A percentile compares a stretch with the other conserved stretches of the same genome.
These are phyloP conservation scores for Galerucella pusilla DNA, from an alignment of 2,888 invertebrate species.

Conservation along the genomic window DNA sequence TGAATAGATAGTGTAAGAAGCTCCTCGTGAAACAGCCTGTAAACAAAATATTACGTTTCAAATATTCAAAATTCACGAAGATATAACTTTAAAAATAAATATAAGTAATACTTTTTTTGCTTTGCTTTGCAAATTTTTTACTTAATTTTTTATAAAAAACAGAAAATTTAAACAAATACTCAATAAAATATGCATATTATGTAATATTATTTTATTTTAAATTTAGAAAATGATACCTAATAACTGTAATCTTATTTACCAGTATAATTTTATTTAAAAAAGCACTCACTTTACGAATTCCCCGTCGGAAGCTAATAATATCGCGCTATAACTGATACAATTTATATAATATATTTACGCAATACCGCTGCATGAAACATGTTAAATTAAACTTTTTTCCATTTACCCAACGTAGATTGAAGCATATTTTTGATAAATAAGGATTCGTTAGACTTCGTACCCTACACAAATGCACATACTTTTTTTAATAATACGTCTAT, in stretches of 20 bases:
- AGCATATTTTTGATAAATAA: slow-evolving; percentile 3
- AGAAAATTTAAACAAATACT: too few relatives aligned
- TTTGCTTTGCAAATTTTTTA: too few relatives aligned
- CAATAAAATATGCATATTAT: too few relatives aligned
- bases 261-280: slow-evolving; percentile 10
- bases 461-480: not conserved
- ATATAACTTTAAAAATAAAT: too few relatives aligned
- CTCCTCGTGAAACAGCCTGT: too few relatives aligned
- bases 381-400: not conserved
- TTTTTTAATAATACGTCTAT: not conserved
- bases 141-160: too few relatives aligned
- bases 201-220: too few relatives aligned
- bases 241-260: not conserved
- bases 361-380: not conserved
- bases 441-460: slow-evolving; percentile 22
- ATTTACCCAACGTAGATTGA: not conserved
- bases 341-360: slow-evolving; percentile 11
- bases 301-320: not conserved
- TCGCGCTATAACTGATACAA: not conserved
- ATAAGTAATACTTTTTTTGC: too few relatives aligned
- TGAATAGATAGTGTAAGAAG: too few relatives aligned
- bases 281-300: slow-evolving; percentile 5
- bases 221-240: too few relatives aligned
- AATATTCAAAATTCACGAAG: too few relatives aligned
- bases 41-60: too few relatives aligned